Evolutionary conservation across 1,140 invertebrate genomes (phyloP), one percentile per base, ranked within the genome.

Genomic region (Pseudomyrmex sp.): DNA sequence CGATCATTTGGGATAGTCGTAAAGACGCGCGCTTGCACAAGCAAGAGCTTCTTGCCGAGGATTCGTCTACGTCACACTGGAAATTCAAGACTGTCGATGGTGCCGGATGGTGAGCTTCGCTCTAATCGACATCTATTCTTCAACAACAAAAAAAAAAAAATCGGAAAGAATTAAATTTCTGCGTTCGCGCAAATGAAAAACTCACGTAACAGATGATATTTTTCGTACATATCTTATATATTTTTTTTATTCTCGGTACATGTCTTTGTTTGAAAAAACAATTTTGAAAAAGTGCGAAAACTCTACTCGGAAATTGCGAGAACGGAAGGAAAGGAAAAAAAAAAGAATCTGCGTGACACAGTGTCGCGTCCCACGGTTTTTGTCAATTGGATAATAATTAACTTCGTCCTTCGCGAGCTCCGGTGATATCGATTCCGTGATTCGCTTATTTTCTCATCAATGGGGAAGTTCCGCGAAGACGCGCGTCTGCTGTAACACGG

Each of bases 41-140:
- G 8, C 26, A 18, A 73, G 70, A 61, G 20, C 70, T 44, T 62
- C 70, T 54, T 70, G 13, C 20, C 20, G 7, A 68, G 59, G 44
- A 80, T 80, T 72, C 61, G 72, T 80, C 66, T 61, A 56, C 23
- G 76, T 72, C 66, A 80, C 35, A 26, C 61, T 63, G 48, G 35
- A 73, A 77, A 82, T 76, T 76, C 76, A 65, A 48, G 48, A 35
- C 35, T 63, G 48, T 76, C 80, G 26, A 82, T 52, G 72, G 59
- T 35, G 58, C 48, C 15, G 18, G 48, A 12, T 35, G 35, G 68
- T 59, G 48, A 54, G 59, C 26, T 75, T 59, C 44, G 59, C 54
- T n/a, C 50, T 70, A 79, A 79, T 79, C 59, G 65, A 69, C 46
- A 70, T 58, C 79, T 18, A 46, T 75, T 20, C 13, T n/a, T 63